phyloP scores from a whole-genome alignment of 2,888 invertebrate species.

The Thecocarcelia acutangulata region DNA sequence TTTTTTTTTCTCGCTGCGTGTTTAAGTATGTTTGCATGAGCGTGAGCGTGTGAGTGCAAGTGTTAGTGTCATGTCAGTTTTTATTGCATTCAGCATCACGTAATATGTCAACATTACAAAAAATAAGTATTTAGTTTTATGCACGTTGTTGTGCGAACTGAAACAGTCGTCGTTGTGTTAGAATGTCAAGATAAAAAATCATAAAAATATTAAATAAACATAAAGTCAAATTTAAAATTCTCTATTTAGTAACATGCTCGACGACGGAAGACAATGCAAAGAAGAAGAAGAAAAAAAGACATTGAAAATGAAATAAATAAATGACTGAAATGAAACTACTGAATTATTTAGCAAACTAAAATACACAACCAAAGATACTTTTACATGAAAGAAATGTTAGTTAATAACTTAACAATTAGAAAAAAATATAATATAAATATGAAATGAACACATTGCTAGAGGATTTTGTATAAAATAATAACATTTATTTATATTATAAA shows the following conservation, averaged over 20 bases:
- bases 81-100: constrained; percentile 61
- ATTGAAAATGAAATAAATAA: constrained; percentile 18
- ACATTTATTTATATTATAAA: neutral
- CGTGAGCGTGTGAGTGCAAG: neutral
- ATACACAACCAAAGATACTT: constrained; percentile 17
- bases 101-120: constrained; percentile 62
- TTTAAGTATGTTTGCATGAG: neutral
- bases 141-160: neutral
- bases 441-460: neutral
- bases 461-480: neutral
- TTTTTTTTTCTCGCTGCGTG: neutral
- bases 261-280: constrained; percentile 11
- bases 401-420: neutral
- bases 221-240: constrained; percentile 45
- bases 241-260: constrained; percentile 36
- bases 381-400: constrained; percentile 1
- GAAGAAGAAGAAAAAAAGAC: no score
- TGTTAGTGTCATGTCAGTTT: constrained; percentile 28
- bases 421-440: neutral
- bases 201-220: constrained; percentile 42
- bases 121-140: constrained; percentile 28
- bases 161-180: neutral
- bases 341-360: constrained; percentile 1
- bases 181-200: constrained; percentile 42
- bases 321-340: constrained; percentile 1